These are phyloP conservation scores for Xylocampa areola DNA, from an alignment of 2,888 invertebrate species.

Conservation along the genomic window DNA sequence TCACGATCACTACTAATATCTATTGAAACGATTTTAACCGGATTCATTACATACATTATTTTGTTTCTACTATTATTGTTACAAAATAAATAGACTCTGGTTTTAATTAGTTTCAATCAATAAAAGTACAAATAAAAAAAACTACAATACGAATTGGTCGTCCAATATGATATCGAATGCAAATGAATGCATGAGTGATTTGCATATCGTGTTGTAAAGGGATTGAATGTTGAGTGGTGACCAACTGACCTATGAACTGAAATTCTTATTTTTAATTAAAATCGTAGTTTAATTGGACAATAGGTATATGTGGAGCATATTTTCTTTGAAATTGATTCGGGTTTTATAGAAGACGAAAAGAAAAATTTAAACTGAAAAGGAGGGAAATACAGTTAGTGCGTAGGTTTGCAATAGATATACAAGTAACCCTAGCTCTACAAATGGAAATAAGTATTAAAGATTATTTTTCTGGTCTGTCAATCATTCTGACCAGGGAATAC, in stretches of 20 bases:
- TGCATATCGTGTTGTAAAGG: slow-evolving; percentile 64
- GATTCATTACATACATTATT: too few species aligned
- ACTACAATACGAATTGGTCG: slow-evolving; percentile 26
- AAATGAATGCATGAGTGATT: slow-evolving; percentile 70
- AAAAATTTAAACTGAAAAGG: too few species aligned
- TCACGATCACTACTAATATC: too few species aligned
- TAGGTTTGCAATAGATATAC: too few species aligned
- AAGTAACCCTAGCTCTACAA: too few species aligned
- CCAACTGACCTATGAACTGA: slow-evolving; percentile 57
- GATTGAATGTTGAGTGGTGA: slow-evolving; percentile 63
- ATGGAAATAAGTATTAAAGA: too few species aligned
- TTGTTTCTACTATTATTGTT: too few species aligned
- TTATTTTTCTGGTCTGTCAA: too few species aligned
- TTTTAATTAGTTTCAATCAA: slow-evolving; percentile 6
- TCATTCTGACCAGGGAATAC: neutral
- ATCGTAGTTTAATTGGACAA: slow-evolving; percentile 13
- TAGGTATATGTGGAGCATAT: neutral
- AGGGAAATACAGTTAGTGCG: too few species aligned
- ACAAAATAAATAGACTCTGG: neutral
- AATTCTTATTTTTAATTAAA: slow-evolving; percentile 49
- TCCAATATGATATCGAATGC: slow-evolving; percentile 61
- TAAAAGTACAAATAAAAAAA: slow-evolving; percentile 26
- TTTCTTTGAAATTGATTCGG: neutral
- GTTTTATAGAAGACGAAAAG: too few species aligned
- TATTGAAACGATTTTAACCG: too few species aligned